phyloP scores from a whole-genome alignment of 1,140 invertebrate species.

The Gonioctena quinquepunctata region DNA sequence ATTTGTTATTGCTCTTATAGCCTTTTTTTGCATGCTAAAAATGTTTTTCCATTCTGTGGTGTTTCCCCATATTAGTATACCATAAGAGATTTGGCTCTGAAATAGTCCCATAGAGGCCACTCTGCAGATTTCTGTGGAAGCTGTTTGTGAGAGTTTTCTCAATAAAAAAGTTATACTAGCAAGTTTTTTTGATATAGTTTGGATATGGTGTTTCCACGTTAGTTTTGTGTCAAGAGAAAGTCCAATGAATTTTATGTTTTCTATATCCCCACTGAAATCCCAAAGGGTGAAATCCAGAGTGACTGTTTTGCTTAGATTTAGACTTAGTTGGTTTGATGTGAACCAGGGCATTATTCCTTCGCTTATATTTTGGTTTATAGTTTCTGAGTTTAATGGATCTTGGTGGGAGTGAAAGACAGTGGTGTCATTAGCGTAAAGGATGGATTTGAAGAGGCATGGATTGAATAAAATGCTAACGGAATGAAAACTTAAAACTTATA shows the following conservation, averaged over 20 bases:
- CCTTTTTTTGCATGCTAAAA: neutral
- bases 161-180: neutral
- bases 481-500: no score
- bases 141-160: conserved; percentile 2
- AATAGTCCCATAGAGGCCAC: neutral
- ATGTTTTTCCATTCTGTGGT: neutral
- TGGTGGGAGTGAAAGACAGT: neutral
- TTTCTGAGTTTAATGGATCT: neutral
- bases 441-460: neutral
- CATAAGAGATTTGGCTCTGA: neutral
- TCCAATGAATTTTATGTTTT: conserved; percentile 4
- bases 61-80: neutral
- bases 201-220: neutral
- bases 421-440: neutral
- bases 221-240: neutral
- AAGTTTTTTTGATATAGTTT: neutral
- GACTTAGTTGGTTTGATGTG: neutral
- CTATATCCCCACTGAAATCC: neutral
- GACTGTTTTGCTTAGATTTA: neutral
- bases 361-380: neutral
- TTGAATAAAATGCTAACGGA: no score
- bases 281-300: neutral
- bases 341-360: no score
- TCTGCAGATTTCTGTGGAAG: conserved; percentile 5
- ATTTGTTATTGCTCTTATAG: neutral